Evolutionary conservation across 2,797 vertebrate genomes (phyloP).

Genomic region (Miichthys miiuy): DNA sequence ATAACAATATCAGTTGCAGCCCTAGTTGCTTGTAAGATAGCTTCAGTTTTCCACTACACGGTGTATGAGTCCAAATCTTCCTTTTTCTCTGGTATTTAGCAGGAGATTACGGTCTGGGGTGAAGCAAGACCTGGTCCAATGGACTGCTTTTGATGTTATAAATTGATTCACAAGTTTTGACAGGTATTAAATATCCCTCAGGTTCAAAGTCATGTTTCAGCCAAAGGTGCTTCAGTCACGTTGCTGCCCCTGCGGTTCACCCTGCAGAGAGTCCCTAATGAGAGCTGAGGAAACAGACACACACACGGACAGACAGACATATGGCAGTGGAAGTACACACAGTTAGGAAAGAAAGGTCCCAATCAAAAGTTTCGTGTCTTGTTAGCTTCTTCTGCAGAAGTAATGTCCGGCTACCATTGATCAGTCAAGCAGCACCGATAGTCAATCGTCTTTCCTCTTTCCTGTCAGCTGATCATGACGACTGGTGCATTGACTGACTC

Average conservation of each 20-base stretch:
- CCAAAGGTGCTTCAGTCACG: slow-evolving; percentile 38
- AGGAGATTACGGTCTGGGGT: background rate
- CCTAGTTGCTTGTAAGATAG: background rate
- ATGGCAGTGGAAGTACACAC: background rate
- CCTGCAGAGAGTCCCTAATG: slow-evolving; percentile 55
- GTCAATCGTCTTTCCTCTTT: slow-evolving; percentile 39
- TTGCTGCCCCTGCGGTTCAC: slow-evolving; percentile 23
- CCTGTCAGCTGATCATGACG: slow-evolving; percentile 44
- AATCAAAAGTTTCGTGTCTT: slow-evolving; percentile 32
- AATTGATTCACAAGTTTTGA: slow-evolving; percentile 65
- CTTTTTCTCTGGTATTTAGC: background rate
- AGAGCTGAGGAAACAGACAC: slow-evolving; percentile 29
- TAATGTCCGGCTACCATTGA: slow-evolving; percentile 44
- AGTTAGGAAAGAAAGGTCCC: slow-evolving; percentile 15
- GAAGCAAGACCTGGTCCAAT: slow-evolving; percentile 4
- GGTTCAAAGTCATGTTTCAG: slow-evolving; percentile 62
- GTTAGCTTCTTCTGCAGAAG: slow-evolving; percentile 4
- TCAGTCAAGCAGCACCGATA: slow-evolving; percentile 30
- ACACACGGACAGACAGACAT: slow-evolving; percentile 8
- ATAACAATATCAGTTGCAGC: background rate
- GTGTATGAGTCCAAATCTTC: no score
- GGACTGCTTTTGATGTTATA: slow-evolving; percentile 45
- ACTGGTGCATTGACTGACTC: slow-evolving; percentile 31
- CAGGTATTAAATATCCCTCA: slow-evolving; percentile 63
- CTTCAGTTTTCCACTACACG: background rate